Conservation (phyloP, 2,888 invertebrate species). For the Balanococcus diminutus region DNA sequence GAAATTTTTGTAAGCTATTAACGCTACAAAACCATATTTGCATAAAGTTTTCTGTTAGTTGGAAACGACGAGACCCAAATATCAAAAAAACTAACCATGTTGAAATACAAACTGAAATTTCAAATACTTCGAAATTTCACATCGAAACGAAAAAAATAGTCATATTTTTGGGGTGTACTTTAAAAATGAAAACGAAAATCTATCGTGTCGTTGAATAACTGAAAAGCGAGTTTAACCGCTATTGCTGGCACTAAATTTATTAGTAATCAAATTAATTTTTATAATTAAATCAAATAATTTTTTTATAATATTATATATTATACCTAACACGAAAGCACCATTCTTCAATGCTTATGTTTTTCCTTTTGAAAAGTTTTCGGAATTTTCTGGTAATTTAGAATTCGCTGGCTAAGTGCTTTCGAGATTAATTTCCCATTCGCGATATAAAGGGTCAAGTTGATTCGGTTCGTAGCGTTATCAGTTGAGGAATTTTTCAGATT, state of each 20-base stretch:
- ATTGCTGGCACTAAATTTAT: no score
- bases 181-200: background rate
- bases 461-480: background rate
- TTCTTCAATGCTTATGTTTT: background rate
- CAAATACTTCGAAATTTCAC: no score
- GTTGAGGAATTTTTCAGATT: slow-evolving; percentile 1
- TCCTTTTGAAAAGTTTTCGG: slow-evolving; percentile 12
- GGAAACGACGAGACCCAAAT: no score
- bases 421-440: slow-evolving; percentile 16
- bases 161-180: background rate
- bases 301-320: no score
- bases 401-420: slow-evolving; percentile 1
- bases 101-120: no score
- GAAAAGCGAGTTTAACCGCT: background rate
- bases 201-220: background rate
- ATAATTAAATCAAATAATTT: no score
- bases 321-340: no score
- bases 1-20: no score
- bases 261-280: no score
- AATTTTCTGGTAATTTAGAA: slow-evolving; percentile 25
- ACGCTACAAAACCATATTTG: background rate
- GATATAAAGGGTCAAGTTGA: background rate
- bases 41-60: no score
- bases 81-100: no score
- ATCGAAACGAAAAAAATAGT: background rate